These are phyloP conservation scores for Sardina pilchardus DNA, from an alignment of 2,113 vertebrate species.

Conservation along the genomic window DNA sequence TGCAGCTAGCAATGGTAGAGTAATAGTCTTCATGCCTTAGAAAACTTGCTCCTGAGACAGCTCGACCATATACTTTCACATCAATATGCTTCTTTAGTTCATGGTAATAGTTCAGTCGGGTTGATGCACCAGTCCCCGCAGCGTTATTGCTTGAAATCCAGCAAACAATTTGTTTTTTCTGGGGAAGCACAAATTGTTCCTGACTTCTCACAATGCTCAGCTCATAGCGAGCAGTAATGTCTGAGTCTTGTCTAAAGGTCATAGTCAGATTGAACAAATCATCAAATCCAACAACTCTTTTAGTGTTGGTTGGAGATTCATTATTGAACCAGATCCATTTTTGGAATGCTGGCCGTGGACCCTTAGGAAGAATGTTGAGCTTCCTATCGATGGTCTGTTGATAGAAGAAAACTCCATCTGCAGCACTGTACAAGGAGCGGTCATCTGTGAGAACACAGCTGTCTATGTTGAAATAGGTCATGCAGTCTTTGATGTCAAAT, in stretches of 20 bases:
- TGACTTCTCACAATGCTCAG: conserved; percentile 73
- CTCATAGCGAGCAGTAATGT: conserved; percentile 84
- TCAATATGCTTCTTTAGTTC: conserved; percentile 81
- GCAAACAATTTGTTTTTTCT: conserved; percentile 82
- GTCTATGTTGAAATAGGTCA: background rate
- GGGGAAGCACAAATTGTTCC: conserved; percentile 77
- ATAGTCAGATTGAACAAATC: conserved; percentile 60
- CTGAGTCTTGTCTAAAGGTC: conserved; percentile 79
- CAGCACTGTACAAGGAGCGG: conserved; percentile 65
- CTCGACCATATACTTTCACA: conserved; percentile 78
- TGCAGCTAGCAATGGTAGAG: conserved; percentile 78
- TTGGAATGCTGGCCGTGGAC: conserved; percentile 78
- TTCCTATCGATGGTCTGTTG: conserved; percentile 80
- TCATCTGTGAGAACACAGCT: background rate
- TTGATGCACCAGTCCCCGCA: conserved; percentile 72
- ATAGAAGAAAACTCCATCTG: conserved; percentile 78
- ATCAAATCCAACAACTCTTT: conserved; percentile 73
- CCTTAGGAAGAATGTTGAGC: conserved; percentile 75
- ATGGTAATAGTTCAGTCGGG: conserved; percentile 78
- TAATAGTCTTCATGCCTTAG: conserved; percentile 78
- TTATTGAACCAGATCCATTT: conserved; percentile 85
- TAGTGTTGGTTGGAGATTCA: conserved; percentile 80
- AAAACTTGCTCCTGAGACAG: conserved; percentile 57
- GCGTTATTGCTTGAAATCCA: conserved; percentile 80
- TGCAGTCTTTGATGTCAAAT: background rate